Evolutionary conservation across 2,113 vertebrate genomes (phyloP).

Genomic region (Emydura subglobosa): DNA sequence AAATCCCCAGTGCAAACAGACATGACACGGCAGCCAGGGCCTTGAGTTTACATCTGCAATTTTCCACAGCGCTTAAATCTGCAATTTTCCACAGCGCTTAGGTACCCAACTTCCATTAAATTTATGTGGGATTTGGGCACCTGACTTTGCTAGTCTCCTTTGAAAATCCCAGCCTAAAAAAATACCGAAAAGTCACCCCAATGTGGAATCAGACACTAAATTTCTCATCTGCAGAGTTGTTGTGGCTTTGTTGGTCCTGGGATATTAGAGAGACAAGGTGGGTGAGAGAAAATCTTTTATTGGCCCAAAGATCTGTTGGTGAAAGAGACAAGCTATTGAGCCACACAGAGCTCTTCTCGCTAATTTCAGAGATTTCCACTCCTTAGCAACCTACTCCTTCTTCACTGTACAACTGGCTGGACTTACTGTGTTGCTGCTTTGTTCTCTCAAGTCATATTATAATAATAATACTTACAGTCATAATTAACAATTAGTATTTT

Average conservation of each 20-base stretch:
- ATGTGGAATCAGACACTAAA: neutral
- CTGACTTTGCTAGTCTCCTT: neutral
- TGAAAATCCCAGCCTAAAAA: neutral
- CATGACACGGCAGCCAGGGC: neutral
- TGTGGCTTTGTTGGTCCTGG: neutral
- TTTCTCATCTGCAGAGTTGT: neutral
- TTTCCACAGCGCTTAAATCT: neutral
- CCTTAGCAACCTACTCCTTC: neutral
- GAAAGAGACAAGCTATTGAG: neutral
- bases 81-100: neutral
- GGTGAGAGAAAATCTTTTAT: neutral
- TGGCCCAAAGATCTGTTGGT: neutral
- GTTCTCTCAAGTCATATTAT: neutral
- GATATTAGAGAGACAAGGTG: neutral
- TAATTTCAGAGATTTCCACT: neutral
- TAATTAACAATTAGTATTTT: slow-evolving; percentile 28
- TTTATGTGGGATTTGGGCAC: no score
- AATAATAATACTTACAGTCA: neutral
- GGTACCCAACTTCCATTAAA: neutral
- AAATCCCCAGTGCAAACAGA: neutral
- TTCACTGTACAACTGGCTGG: fast-evolving
- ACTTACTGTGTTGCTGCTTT: neutral
- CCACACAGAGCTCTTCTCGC: neutral
- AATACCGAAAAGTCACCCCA: neutral
- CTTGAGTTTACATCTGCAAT: neutral